Percentiles rank a stretch among this genome's conserved stretches.
These are phyloP conservation scores for Miichthys miiuy DNA, from an alignment of 2,797 vertebrate genomes.

Conservation along the genomic window DNA sequence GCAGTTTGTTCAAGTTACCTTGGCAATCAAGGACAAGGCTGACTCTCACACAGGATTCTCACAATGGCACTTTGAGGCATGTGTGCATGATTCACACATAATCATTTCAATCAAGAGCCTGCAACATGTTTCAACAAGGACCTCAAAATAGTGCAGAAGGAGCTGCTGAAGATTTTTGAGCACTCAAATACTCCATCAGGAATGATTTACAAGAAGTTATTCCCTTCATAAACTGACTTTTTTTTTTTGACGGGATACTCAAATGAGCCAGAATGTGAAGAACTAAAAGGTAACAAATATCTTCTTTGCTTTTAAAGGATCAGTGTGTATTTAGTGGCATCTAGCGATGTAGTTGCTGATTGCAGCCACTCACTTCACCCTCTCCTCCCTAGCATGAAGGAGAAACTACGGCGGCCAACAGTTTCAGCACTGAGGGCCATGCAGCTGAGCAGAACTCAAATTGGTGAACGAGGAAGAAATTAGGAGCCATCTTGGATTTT, in stretches of 20 bases:
- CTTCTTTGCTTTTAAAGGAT: background rate
- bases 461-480: background rate
- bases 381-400: too few species aligned
- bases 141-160: background rate
- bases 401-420: too few species aligned
- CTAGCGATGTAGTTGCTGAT: too few species aligned
- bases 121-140: background rate
- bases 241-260: too few species aligned
- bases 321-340: too few species aligned
- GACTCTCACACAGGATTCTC: background rate
- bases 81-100: background rate
- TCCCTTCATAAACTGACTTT: background rate
- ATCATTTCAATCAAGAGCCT: background rate
- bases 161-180: background rate
- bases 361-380: too few species aligned
- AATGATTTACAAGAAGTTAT: background rate
- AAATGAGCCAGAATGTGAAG: background rate
- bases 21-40: constrained; percentile 47
- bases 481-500: background rate
- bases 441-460: background rate
- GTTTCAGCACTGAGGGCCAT: background rate
- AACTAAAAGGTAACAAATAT: background rate
- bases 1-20: constrained; percentile 35
- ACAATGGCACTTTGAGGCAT: constrained; percentile 6
- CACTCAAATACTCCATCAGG: background rate